These are phyloP conservation scores for Cataglyphis cursor DNA, from an alignment of 2,888 invertebrate genomes.

Conservation along the genomic window DNA sequence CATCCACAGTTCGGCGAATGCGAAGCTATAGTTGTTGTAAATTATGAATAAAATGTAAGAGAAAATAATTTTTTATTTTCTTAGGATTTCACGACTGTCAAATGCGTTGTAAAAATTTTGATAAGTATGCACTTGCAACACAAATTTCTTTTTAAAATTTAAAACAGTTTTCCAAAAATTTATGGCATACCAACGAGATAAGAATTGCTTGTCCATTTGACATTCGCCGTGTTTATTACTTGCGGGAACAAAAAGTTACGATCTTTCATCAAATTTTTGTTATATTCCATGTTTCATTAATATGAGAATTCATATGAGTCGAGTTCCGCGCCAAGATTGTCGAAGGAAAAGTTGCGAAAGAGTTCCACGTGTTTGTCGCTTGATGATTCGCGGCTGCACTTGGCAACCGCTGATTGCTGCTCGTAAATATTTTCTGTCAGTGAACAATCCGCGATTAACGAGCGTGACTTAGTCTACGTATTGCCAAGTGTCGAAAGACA, in stretches of 20 bases:
- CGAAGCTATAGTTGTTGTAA: not conserved
- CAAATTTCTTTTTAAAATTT: not conserved
- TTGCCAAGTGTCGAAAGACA: constrained; percentile 59
- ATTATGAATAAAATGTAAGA: not conserved
- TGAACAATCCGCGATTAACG: constrained; percentile 65
- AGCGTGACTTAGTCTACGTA: constrained; percentile 40
- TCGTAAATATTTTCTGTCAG: constrained; percentile 60
- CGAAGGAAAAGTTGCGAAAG: constrained; percentile 22
- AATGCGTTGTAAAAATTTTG: constrained; percentile 9
- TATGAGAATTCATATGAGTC: not conserved
- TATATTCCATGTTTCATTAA: constrained; percentile 9
- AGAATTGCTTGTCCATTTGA: constrained; percentile 11
- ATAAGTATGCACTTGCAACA: not conserved
- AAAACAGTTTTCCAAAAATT: constrained; percentile 24
- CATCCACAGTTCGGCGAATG: not conserved
- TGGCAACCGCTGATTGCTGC: constrained; percentile 56
- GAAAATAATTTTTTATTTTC: constrained; percentile 14
- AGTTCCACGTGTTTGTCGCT: not conserved
- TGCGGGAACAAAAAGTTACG: not conserved
- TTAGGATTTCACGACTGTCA: not conserved
- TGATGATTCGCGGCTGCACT: constrained; percentile 13
- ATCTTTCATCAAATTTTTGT: constrained; percentile 3
- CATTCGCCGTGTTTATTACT: constrained; percentile 24
- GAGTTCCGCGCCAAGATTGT: constrained; percentile 19
- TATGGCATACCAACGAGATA: constrained; percentile 24